A percentile compares a stretch with the other conserved stretches of the same genome.
Conservation (phyloP, 1,140 invertebrate genomes). For the Sarcophaga bullata region DNA sequence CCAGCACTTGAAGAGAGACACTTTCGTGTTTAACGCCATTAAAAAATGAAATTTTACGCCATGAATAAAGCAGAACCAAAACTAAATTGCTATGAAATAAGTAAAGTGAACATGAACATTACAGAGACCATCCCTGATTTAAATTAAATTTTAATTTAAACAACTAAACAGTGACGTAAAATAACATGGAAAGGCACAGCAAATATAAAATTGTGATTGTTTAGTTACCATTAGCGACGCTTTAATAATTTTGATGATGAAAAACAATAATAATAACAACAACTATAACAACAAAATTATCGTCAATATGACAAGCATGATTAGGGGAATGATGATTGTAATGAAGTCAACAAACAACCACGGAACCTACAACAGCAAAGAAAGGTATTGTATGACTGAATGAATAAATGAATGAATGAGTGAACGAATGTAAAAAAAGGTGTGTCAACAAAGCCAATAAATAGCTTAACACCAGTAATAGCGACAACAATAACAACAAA, state of each 20-base stretch:
- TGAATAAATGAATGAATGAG: too few species aligned
- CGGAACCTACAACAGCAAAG: too few species aligned
- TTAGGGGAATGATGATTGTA: too few species aligned
- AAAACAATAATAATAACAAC: too few species aligned
- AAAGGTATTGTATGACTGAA: too few species aligned
- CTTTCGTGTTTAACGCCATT: conserved; percentile 8
- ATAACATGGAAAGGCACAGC: background rate
- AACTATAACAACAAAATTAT: too few species aligned
- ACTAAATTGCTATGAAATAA: background rate
- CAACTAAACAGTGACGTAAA: background rate
- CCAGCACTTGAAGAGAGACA: too few species aligned
- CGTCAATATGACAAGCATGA: too few species aligned
- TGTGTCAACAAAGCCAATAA: background rate
- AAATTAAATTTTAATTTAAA: background rate
- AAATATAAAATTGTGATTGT: background rate
- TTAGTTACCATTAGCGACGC: conserved; percentile 13
- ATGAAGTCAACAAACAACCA: too few species aligned
- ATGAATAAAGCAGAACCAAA: too few species aligned
- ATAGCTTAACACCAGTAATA: background rate
- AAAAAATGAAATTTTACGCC: too few species aligned
- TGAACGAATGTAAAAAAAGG: background rate
- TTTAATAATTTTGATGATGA: background rate
- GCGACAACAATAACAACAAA: too few species aligned
- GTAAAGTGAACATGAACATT: background rate
- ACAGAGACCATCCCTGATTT: background rate